Evolutionary conservation across 2,113 vertebrate genomes (phyloP).

Genomic region (Pristiophorus japonicus): DNA sequence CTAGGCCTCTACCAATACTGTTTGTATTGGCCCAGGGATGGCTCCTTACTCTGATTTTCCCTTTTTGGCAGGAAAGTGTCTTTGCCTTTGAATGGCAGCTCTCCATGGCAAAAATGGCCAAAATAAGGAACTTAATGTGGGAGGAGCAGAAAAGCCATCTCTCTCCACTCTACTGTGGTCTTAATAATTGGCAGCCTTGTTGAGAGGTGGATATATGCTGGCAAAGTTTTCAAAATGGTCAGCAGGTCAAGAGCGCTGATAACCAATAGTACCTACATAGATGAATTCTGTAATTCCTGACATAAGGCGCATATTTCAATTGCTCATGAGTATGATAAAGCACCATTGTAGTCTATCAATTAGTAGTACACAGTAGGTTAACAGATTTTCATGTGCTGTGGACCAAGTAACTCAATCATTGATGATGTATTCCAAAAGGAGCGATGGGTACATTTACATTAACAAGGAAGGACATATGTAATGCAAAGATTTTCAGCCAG

Average conservation of each 20-base stretch:
- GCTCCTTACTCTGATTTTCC: not conserved
- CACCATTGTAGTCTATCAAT: not conserved
- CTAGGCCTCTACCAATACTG: not conserved
- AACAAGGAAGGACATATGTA: not conserved
- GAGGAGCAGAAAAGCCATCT: not conserved
- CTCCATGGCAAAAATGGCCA: not conserved
- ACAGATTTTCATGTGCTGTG: not conserved
- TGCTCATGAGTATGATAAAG: not conserved
- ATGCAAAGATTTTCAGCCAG: conserved; percentile 13
- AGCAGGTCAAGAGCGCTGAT: not conserved
- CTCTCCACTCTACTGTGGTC: not conserved
- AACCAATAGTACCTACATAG: not conserved
- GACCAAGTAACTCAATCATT: not conserved
- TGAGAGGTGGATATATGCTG: not conserved
- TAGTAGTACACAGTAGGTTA: not conserved
- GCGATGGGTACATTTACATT: not conserved
- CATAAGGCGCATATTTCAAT: not conserved
- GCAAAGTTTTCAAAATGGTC: not conserved
- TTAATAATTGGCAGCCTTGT: not conserved
- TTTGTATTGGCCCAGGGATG: not conserved
- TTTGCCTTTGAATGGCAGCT: not conserved
- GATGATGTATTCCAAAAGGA: not conserved
- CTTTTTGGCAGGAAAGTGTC: not conserved
- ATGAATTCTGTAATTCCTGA: not conserved
- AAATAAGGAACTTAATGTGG: not conserved